phyloP scores from a whole-genome alignment of 2,888 invertebrate species.

The Eupithecia centaureata region DNA sequence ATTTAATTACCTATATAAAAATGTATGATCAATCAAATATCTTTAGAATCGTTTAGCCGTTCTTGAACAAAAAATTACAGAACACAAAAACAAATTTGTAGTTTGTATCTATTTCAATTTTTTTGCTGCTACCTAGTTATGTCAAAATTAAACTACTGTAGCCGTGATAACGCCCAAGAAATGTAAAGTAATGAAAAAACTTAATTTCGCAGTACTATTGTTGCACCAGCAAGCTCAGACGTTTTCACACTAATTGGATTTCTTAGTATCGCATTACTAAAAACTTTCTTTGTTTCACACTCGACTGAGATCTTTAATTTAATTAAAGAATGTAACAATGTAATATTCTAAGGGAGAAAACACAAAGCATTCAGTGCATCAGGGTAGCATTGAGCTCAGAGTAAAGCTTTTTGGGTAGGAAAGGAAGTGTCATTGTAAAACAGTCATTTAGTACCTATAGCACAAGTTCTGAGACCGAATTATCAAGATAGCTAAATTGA shows the following conservation, averaged over 20 bases:
- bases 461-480: too few species aligned
- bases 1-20: too few species aligned
- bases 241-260: slow-evolving; percentile 29
- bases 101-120: too few species aligned
- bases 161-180: not conserved
- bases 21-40: too few species aligned
- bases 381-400: not conserved
- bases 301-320: not conserved
- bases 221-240: slow-evolving; percentile 19
- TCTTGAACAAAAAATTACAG: too few species aligned
- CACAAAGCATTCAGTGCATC: not conserved
- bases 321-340: slow-evolving; percentile 8
- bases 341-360: not conserved
- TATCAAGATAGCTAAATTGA: too few species aligned
- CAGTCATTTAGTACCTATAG: too few species aligned
- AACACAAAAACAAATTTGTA: too few species aligned
- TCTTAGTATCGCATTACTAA: slow-evolving; percentile 15
- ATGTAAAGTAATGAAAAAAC: slow-evolving; percentile 9
- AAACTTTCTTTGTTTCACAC: slow-evolving; percentile 14
- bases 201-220: slow-evolving; percentile 10
- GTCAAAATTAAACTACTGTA: not conserved
- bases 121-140: not conserved
- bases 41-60: too few species aligned
- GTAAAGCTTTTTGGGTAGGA: too few species aligned
- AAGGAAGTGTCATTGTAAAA: not conserved